Evolutionary conservation across 2,888 invertebrate genomes (phyloP).

Genomic region (Rambutsinella grinnellia): DNA sequence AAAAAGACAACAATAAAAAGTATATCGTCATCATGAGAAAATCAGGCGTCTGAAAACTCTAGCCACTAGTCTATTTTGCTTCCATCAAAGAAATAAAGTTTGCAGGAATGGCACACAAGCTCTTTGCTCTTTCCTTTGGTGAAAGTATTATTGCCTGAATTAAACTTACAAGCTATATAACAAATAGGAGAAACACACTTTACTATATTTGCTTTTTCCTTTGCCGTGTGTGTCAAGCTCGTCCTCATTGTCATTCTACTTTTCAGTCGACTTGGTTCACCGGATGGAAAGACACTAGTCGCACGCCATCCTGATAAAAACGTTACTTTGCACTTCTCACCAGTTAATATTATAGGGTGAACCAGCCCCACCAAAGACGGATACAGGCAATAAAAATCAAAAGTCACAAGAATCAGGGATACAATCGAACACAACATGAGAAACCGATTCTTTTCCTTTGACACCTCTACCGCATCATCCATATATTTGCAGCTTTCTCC

Average conservation of each 20-base stretch:
- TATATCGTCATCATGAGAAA: constrained; percentile 16
- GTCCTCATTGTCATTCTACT: constrained; percentile 10
- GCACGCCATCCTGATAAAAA: background rate
- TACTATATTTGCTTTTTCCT: constrained; percentile 4
- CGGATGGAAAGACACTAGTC: background rate
- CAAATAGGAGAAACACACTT: background rate
- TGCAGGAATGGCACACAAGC: background rate
- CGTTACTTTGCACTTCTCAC: background rate
- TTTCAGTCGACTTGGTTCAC: background rate
- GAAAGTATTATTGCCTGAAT: background rate
- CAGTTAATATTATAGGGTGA: background rate
- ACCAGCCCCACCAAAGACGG: background rate
- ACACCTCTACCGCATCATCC: constrained; percentile 8
- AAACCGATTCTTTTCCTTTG: background rate
- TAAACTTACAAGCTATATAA: background rate
- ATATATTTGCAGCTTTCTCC: background rate
- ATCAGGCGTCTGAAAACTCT: constrained; percentile 19
- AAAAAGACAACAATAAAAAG: constrained; percentile 47
- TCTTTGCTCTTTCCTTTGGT: background rate
- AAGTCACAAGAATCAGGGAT: constrained; percentile 23
- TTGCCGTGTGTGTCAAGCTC: constrained; percentile 4
- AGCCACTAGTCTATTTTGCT: constrained; percentile 6
- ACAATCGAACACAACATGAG: background rate
- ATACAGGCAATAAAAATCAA: constrained; percentile 36
- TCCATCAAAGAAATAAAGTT: constrained; percentile 34